These are phyloP conservation scores for Barnardius zonarius DNA, from an alignment of 2,113 vertebrate species.

Conservation along the genomic window DNA sequence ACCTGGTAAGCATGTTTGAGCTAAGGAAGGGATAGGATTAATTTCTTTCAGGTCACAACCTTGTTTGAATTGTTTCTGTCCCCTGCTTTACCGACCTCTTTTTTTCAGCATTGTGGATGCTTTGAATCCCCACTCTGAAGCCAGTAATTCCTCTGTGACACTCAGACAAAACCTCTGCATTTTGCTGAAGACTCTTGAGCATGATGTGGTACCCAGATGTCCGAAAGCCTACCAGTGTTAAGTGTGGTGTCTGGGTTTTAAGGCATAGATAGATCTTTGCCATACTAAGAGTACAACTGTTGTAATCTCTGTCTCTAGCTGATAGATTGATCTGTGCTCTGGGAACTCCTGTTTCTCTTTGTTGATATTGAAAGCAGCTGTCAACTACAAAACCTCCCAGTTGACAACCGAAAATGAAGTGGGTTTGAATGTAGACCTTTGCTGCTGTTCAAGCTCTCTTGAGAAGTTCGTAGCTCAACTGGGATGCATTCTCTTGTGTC, in stretches of 20 bases:
- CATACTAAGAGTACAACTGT: not conserved
- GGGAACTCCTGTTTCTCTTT: not conserved
- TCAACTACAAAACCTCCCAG: not conserved
- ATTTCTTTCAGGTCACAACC: not conserved
- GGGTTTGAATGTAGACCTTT: not conserved
- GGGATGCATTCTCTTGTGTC: not conserved
- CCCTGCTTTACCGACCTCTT: not conserved
- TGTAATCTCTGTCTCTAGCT: not conserved
- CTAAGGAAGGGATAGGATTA: not conserved
- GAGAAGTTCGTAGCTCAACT: not conserved
- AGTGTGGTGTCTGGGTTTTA: not conserved
- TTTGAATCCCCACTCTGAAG: not conserved
- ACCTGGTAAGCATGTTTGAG: not conserved
- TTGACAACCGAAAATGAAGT: not conserved
- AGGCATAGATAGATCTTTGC: not conserved
- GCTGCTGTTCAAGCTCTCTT: not conserved
- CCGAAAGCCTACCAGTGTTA: not conserved
- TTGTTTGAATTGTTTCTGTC: not conserved
- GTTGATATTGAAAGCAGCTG: not conserved
- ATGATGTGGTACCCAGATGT: fast-evolving
- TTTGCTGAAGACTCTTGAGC: not conserved
- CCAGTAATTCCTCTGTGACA: not conserved
- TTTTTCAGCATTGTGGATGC: not conserved
- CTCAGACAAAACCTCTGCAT: not conserved
- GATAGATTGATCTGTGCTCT: not conserved